phyloP scores from a whole-genome alignment of 2,113 vertebrate species.

The Sceloporus undulatus region DNA sequence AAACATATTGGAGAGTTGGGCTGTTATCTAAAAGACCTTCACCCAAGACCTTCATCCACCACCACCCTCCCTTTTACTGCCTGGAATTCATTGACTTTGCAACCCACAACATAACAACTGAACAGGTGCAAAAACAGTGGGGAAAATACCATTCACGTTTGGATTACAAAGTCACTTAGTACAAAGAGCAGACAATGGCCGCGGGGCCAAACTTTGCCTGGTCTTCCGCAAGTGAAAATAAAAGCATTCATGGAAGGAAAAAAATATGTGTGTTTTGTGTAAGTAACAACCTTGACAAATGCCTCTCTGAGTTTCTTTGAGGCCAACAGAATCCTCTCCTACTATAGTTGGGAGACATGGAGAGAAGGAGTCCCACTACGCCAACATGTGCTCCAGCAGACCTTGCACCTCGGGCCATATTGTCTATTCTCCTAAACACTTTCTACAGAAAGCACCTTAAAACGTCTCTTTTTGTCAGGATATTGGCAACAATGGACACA shows the following conservation, averaged over 20 bases:
- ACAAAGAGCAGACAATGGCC: background rate
- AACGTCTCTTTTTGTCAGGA: background rate
- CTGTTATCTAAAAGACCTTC: slow-evolving; percentile 1
- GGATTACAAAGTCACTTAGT: background rate
- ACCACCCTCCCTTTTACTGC: background rate
- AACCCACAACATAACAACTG: background rate
- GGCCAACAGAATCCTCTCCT: background rate
- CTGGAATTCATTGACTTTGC: background rate
- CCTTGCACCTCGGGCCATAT: background rate
- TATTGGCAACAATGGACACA: accelerated
- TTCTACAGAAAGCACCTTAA: background rate
- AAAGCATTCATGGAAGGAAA: background rate
- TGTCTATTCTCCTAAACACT: background rate
- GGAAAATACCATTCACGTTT: background rate
- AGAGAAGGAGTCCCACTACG: background rate
- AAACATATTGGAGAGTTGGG: background rate
- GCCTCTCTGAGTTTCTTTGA: background rate
- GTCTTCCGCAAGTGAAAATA: background rate
- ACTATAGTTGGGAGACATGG: background rate
- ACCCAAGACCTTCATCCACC: background rate
- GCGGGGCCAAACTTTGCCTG: background rate
- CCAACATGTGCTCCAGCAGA: background rate
- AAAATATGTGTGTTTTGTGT: background rate
- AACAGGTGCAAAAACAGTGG: background rate
- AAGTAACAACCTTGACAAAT: background rate